Percentiles rank a stretch among this genome's conserved stretches.
Evolutionary conservation across 2,888 invertebrate genomes (phyloP).

Genomic region (Acronicta leporina): DNA sequence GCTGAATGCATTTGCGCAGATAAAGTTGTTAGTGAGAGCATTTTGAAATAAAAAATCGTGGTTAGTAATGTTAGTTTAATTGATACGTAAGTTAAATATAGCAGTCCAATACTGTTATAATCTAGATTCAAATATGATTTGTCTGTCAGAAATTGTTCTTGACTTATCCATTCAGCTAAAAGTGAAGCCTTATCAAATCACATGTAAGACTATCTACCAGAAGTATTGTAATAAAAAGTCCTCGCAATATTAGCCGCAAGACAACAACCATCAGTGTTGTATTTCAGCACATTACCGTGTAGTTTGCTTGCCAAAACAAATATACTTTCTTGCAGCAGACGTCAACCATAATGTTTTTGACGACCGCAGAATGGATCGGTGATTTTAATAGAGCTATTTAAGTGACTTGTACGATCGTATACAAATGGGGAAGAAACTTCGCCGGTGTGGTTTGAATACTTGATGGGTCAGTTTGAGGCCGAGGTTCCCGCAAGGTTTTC

Average conservation of each 20-base stretch:
- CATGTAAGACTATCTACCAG: conserved; percentile 26
- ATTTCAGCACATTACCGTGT: conserved; percentile 65
- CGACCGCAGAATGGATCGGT: conserved; percentile 50
- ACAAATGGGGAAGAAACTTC: conserved; percentile 44
- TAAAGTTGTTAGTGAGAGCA: conserved; percentile 33
- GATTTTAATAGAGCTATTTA: conserved; percentile 47
- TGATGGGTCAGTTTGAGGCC: conserved; percentile 48
- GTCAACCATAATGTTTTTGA: conserved; percentile 52
- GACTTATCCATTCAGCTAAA: conserved; percentile 3
- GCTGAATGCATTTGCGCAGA: conserved; percentile 42
- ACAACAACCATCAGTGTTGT: conserved; percentile 53
- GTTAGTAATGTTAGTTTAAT: neutral
- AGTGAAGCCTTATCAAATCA: neutral
- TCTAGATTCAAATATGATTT: neutral
- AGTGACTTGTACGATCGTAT: conserved; percentile 46
- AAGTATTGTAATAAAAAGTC: conserved; percentile 30
- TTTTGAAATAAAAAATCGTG: neutral
- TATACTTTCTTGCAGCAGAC: conserved; percentile 56
- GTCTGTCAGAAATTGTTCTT: conserved; percentile 5
- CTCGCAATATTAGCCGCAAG: conserved; percentile 43
- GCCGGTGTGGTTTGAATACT: conserved; percentile 43
- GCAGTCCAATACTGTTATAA: neutral
- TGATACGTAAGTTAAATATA: neutral
- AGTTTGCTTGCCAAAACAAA: conserved; percentile 66
- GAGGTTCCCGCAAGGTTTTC: conserved; percentile 47